Evolutionary conservation across 2,113 vertebrate species (phyloP), one percentile per base, ranked within the genome.

Genomic region (Leucoraja erinaceus): DNA sequence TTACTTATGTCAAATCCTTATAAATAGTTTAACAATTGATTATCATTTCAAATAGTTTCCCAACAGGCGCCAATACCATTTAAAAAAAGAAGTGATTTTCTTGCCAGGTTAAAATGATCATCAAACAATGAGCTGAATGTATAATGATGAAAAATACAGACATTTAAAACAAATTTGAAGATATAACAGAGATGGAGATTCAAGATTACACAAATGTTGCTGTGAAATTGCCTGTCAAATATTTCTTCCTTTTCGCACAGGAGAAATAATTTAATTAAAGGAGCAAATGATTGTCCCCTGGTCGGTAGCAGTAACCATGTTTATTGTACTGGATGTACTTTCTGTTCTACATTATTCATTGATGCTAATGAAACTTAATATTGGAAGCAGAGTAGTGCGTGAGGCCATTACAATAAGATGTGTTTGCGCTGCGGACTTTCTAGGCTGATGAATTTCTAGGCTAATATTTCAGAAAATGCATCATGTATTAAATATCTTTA

Each of bases 11-110:
- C 61, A 63, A 88, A 31, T 63, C 59, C 31, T 88, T 63, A 59
- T 63, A 88, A 88, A 88, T 88, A 63, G 83, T 31, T 63, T n/a
- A 63, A 88, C 25, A 63, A 88, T 88, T 31, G 28, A 63, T 88
- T 88, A n/a, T 12, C 5, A 86, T 86, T 86, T 86, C 83, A 63
- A 86, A 31, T 86, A 86, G 83, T 4, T 86, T 63, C 68, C 18
- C 10, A 70, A 16, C 4, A 47, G 68, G 3, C 70, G 5, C 22
- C 22, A 72, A 20, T 20, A 22, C 14, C 18, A 72, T 72, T 72
- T 72, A 5, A 72, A 72, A 72, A 72, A 16, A 72, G 22, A 88
- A 31, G 4, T 63, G 59, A 59, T 28, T 63, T 88, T 31, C 14
- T 63, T 63, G 59, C 31, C 18, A n/a, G 83, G 47, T 9, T 25